Evolutionary conservation across 2,888 invertebrate species (phyloP).

Genomic region (Augiades crinisus): DNA sequence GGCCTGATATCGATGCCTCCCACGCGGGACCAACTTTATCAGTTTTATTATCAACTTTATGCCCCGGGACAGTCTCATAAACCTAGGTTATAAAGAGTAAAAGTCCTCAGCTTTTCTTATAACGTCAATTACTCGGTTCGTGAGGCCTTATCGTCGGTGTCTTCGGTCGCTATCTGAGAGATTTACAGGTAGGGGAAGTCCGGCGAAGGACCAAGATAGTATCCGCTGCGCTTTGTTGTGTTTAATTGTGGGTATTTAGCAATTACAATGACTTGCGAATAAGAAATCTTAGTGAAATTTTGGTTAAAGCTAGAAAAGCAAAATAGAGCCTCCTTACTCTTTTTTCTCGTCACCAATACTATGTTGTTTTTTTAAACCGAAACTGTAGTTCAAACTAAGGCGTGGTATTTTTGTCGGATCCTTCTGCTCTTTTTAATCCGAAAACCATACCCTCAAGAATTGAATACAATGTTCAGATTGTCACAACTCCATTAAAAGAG

Average conservation of each 20-base stretch:
- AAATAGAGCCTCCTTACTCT: too few relatives aligned
- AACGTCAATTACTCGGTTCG: slow-evolving; percentile 72
- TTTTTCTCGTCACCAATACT: too few relatives aligned
- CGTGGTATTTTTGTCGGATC: too few relatives aligned
- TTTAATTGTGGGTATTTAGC: slow-evolving; percentile 41
- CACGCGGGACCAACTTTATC: slow-evolving; percentile 39
- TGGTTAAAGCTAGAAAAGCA: too few relatives aligned
- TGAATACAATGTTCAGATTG: too few relatives aligned
- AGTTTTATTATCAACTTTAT: slow-evolving; percentile 48
- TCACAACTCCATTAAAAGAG: too few relatives aligned
- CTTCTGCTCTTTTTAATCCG: too few relatives aligned
- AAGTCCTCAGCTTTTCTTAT: slow-evolving; percentile 58
- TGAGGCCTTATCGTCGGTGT: slow-evolving; percentile 62
- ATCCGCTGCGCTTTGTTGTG: slow-evolving; percentile 46
- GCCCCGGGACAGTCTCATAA: slow-evolving; percentile 43
- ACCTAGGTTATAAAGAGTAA: slow-evolving; percentile 44
- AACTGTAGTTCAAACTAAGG: too few relatives aligned
- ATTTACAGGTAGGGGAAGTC: slow-evolving; percentile 64
- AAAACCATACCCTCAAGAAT: too few relatives aligned
- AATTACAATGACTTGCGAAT: slow-evolving; percentile 9
- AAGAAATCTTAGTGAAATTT: neutral
- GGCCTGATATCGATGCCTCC: slow-evolving; percentile 21
- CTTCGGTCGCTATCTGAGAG: slow-evolving; percentile 57
- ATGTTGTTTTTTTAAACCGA: too few relatives aligned
- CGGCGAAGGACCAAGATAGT: slow-evolving; percentile 43